Conservation (phyloP, 1,140 invertebrate species). For the Leptinotarsa defecta region DNA sequence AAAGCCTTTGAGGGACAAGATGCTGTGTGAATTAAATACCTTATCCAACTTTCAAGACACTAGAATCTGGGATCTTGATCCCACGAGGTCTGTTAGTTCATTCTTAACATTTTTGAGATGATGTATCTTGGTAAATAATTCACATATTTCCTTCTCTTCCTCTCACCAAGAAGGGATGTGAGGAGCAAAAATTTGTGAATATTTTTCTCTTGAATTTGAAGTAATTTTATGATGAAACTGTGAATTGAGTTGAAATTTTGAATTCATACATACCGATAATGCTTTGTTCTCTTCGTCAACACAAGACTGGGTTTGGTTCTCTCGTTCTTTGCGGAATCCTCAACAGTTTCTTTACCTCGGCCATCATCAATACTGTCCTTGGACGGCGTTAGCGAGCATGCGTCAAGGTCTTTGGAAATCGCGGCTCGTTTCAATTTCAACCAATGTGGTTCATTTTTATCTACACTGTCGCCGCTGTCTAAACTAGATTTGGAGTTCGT, state of each 20-base stretch:
- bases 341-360: conserved; percentile 10
- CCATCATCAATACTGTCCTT: conserved; percentile 52
- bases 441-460: conserved; percentile 57
- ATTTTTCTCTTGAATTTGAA: not conserved
- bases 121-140: too few species aligned
- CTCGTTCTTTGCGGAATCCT: conserved; percentile 4
- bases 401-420: conserved; percentile 52
- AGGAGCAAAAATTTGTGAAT: too few species aligned
- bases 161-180: too few species aligned
- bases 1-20: too few species aligned
- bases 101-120: too few species aligned
- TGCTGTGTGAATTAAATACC: too few species aligned
- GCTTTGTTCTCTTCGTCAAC: conserved; percentile 61
- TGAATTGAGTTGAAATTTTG: too few species aligned
- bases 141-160: too few species aligned
- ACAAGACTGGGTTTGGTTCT: conserved; percentile 41
- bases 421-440: conserved; percentile 63
- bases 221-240: not conserved
- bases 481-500: conserved; percentile 14
- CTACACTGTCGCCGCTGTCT: conserved; percentile 31
- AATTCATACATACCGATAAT: conserved; percentile 60
- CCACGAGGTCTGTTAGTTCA: too few species aligned
- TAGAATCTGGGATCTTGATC: too few species aligned
- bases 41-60: too few species aligned
- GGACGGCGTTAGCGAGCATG: conserved; percentile 23